A percentile compares a stretch with the other conserved stretches of the same genome.
Evolutionary conservation across 1,140 invertebrate genomes (phyloP).

Genomic region (Saccostrea glomerata): DNA sequence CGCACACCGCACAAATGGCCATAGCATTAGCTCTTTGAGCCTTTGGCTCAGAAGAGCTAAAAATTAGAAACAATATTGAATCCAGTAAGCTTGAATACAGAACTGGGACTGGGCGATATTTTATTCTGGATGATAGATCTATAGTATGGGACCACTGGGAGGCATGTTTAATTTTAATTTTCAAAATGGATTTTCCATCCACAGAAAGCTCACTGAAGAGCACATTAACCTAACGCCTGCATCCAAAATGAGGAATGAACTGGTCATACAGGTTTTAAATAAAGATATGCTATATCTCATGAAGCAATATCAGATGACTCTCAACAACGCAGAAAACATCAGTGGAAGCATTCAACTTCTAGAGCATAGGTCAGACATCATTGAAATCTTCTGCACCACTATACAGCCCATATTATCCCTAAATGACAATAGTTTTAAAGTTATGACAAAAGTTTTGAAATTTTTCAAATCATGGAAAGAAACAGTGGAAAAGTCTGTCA

Average conservation of each 20-base stretch:
- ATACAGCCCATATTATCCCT: neutral
- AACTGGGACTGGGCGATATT: constrained; percentile 37
- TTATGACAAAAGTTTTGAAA: neutral
- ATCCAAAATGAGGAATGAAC: constrained; percentile 55
- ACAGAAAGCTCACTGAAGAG: constrained; percentile 53
- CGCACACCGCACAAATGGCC: too few relatives aligned
- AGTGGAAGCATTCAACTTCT: too few relatives aligned
- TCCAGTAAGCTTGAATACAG: constrained; percentile 32
- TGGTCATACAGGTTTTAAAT: constrained; percentile 53
- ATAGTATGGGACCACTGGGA: constrained; percentile 53
- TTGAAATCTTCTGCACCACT: constrained; percentile 33
- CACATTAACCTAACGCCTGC: constrained; percentile 49
- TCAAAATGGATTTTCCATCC: constrained; percentile 40
- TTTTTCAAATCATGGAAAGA: constrained; percentile 34
- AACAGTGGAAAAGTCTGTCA: neutral
- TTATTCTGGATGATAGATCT: constrained; percentile 9
- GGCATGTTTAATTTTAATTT: constrained; percentile 41
- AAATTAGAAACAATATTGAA: constrained; percentile 53
- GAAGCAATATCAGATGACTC: constrained; percentile 49
- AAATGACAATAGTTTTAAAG: neutral
- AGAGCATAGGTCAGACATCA: neutral
- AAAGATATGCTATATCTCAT: constrained; percentile 57
- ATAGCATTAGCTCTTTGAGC: too few relatives aligned
- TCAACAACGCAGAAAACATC: constrained; percentile 30
- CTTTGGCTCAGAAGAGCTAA: too few relatives aligned